phyloP scores from a whole-genome alignment of 2,888 invertebrate species.

The Exocentrus adspersus region DNA sequence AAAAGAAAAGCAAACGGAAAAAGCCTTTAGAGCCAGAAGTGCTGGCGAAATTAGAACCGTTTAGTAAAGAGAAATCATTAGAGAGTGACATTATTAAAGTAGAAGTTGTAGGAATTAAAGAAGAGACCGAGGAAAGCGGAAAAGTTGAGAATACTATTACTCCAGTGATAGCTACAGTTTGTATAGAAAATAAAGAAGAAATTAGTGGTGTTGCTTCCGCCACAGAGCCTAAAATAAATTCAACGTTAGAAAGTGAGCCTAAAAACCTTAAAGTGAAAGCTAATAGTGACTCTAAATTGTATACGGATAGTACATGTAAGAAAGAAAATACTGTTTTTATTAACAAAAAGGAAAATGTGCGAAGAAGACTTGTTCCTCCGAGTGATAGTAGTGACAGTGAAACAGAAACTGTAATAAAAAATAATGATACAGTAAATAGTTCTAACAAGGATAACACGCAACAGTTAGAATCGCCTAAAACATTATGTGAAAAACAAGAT shows the following conservation, averaged over 20 bases:
- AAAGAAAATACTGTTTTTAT: constrained; percentile 37
- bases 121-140: constrained; percentile 22
- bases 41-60: constrained; percentile 53
- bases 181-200: constrained; percentile 34
- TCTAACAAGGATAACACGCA: constrained; percentile 10
- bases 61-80: constrained; percentile 52
- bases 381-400: constrained; percentile 61
- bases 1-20: constrained; percentile 66
- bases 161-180: neutral
- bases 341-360: constrained; percentile 43
- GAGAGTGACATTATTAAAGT: constrained; percentile 32
- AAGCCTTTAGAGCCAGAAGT: constrained; percentile 59
- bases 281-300: constrained; percentile 33
- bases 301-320: constrained; percentile 37
- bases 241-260: neutral
- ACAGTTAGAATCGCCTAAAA: constrained; percentile 6
- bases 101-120: constrained; percentile 40
- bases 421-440: constrained; percentile 20
- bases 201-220: neutral
- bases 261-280: constrained; percentile 11
- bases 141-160: constrained; percentile 12
- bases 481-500: constrained; percentile 4
- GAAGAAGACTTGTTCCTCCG: constrained; percentile 44
- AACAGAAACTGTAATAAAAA: constrained; percentile 51
- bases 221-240: constrained; percentile 4